Percentiles rank a stretch among this genome's conserved stretches.
phyloP scores from a whole-genome alignment of 1,140 invertebrate species.

The Aethina tumida region DNA sequence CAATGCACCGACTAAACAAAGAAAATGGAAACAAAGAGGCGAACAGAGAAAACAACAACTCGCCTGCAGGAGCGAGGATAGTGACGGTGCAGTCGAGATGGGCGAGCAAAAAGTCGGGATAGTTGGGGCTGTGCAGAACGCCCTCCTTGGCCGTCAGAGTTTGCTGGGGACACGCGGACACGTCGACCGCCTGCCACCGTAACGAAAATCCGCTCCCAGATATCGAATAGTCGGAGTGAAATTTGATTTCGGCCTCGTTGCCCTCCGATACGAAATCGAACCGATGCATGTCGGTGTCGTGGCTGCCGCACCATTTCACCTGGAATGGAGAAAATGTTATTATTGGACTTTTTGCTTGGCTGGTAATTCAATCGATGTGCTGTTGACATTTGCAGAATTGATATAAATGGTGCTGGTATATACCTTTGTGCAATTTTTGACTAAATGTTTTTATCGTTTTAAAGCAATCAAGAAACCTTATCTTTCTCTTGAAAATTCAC shows the following conservation, averaged over 20 bases:
- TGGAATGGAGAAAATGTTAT: conserved; percentile 7
- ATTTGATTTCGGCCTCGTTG: conserved; percentile 49
- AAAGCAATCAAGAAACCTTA: no score
- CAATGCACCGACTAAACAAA: no score
- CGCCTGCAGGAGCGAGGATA: conserved; percentile 51
- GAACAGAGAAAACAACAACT: no score
- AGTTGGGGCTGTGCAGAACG: conserved; percentile 50
- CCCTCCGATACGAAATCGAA: conserved; percentile 49
- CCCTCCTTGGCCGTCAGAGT: conserved; percentile 52
- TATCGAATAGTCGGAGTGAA: conserved; percentile 62
- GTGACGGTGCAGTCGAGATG: conserved; percentile 56
- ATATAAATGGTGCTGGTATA: no score
- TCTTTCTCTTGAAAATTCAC: no score
- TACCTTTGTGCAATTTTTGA: no score
- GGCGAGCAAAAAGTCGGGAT: conserved; percentile 53
- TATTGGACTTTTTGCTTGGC: no score
- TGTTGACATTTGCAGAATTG: no score
- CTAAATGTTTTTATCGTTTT: conserved; percentile 5
- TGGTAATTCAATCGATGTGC: no score
- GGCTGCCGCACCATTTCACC: conserved; percentile 46
- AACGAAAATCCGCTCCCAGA: conserved; percentile 53
- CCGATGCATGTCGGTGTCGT: conserved; percentile 43
- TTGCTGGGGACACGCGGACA: conserved; percentile 52
- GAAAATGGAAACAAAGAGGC: no score
- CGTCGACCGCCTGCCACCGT: conserved; percentile 55